Base-by-base conservation (phyloP, 2,888 invertebrate genomes). In the Tetanocera ferruginea region DNA sequence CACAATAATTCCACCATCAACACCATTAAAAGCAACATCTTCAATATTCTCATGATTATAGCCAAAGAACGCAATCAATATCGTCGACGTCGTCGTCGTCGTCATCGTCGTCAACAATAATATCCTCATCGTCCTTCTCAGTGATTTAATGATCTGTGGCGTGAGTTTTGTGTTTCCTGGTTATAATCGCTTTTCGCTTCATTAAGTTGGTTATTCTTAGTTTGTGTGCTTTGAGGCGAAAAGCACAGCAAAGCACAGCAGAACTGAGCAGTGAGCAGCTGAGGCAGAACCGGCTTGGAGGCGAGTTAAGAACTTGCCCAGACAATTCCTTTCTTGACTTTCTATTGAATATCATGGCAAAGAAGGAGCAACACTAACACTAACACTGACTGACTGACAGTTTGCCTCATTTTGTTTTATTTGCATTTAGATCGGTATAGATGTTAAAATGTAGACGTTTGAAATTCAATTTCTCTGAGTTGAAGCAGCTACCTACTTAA, bases 101-200 rank as follows among this genome's bases (percentile, higher is more conserved):
- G n/a, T 28, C 52, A 34, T n/a, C 66, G 28, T 37, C 17, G 6
- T 31, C 43, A 14, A 37, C 77, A 37, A 69, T 78, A 23, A 60
- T 64, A 57, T 52, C 57, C 66, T 55, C 14, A 17, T 64, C 19
- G 49, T 76, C 17, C 17, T 14, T 73, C 74, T 76, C 76, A 80
- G 74, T 79, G 80, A 81, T 80, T 82, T 81, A 81, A 82, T 82
- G 82, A 82, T 82, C 79, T 81, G 80, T 79, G 80, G 79, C 81
- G 79, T 81, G 80, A 80, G 80, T 80, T 80, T 80, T 80, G 75
- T 80, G 79, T 79, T 80, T 80, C 80, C 79, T 79, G 78, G 80
- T 79, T 78, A 81, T 82, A 83, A 83, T 82, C 81, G 79, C 81
- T 82, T 81, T 82, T 80, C 82, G 80, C 80, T 81, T 83, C 83